These are phyloP conservation scores for Ganaspis sp. DNA, from an alignment of 1,140 invertebrate species.

Conservation along the genomic window DNA sequence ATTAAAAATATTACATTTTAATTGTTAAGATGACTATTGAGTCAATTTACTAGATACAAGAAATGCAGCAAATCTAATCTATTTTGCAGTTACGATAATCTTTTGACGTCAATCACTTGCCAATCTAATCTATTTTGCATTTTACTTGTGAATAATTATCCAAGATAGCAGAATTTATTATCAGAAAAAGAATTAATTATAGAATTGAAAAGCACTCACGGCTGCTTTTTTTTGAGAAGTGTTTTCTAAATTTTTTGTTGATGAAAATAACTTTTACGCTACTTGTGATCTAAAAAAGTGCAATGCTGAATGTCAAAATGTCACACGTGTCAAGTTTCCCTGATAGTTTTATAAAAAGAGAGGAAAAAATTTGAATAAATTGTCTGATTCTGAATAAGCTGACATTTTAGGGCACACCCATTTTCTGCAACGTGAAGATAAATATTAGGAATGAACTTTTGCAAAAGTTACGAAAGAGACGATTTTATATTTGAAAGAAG, in stretches of 20 bases:
- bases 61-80: neutral
- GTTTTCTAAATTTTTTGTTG: no score
- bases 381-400: neutral
- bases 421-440: neutral
- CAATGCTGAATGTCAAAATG: neutral
- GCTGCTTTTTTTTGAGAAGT: neutral
- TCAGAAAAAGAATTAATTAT: neutral
- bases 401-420: neutral
- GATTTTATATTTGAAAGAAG: neutral
- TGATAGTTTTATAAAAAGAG: neutral
- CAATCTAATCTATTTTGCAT: neutral
- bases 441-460: slow-evolving; percentile 15
- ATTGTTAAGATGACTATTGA: no score
- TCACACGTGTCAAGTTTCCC: neutral
- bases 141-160: neutral
- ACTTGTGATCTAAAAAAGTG: neutral
- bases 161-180: neutral
- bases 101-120: neutral
- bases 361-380: neutral
- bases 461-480: slow-evolving; percentile 1
- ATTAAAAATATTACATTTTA: no score
- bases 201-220: neutral
- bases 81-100: neutral
- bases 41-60: neutral
- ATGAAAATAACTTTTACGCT: neutral